A percentile compares a stretch with the other conserved stretches of the same genome.
These are phyloP conservation scores for Notocelia uddmanniana DNA, from an alignment of 2,888 invertebrate species.

Conservation along the genomic window DNA sequence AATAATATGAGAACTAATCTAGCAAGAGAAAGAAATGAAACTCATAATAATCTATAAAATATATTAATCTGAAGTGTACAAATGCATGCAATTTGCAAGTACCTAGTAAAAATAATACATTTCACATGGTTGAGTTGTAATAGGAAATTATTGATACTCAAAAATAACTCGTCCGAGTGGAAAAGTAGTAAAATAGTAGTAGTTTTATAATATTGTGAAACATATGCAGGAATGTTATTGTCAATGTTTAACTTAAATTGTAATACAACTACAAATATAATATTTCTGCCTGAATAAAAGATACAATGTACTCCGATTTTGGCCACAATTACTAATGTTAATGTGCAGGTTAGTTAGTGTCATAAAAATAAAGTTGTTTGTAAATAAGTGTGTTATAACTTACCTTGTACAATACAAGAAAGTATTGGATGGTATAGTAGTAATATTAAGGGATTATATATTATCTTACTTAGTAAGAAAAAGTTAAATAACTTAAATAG, in stretches of 20 bases:
- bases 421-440: neutral
- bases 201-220: slow-evolving; percentile 37
- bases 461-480: neutral
- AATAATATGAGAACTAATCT: too few species aligned
- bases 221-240: neutral
- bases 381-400: neutral
- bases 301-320: neutral
- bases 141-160: neutral
- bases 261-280: neutral
- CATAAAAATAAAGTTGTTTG: neutral
- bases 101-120: too few species aligned
- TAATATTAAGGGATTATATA: neutral
- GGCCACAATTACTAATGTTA: neutral
- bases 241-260: neutral
- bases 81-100: too few species aligned
- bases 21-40: too few species aligned
- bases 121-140: neutral
- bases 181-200: neutral
- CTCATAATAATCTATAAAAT: too few species aligned
- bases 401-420: slow-evolving; percentile 1
- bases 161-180: neutral
- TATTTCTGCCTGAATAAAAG: neutral
- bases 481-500: neutral
- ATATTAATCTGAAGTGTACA: too few species aligned
- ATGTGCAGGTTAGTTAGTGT: neutral